A percentile compares a stretch with the other conserved stretches of the same genome.
phyloP scores from a whole-genome alignment of 2,113 vertebrate genomes.

The Halcyon malimbica region DNA sequence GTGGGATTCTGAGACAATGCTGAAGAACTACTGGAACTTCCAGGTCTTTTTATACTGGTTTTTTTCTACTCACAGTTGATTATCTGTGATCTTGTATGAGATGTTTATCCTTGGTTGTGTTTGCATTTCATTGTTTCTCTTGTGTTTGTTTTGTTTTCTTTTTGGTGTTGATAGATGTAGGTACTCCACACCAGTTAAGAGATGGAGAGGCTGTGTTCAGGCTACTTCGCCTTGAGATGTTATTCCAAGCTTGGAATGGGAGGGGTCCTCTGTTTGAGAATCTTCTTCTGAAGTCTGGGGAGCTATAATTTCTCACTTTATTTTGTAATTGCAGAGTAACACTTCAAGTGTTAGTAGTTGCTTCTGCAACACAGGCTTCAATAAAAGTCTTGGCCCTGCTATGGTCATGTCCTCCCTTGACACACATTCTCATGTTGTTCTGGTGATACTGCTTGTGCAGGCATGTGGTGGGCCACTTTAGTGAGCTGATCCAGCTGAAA shows the following conservation, averaged over 20 bases:
- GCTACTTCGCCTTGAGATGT: neutral
- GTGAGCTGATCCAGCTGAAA: neutral
- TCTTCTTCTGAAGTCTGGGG: neutral
- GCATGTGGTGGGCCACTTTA: neutral
- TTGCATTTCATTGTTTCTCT: conserved; percentile 35
- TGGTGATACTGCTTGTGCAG: neutral
- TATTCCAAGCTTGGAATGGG: neutral
- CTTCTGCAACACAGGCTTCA: neutral
- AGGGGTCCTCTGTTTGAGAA: neutral
- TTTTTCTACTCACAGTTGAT: conserved; percentile 11
- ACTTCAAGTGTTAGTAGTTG: neutral
- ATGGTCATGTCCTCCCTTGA: neutral
- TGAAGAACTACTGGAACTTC: neutral
- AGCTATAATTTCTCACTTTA: neutral
- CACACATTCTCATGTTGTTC: neutral
- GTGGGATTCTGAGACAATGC: neutral
- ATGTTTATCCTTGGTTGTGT: conserved; percentile 1
- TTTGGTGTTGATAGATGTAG: neutral
- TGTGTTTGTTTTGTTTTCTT: neutral
- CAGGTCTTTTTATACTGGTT: neutral
- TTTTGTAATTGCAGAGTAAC: neutral
- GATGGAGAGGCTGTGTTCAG: neutral
- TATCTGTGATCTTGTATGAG: conserved; percentile 26
- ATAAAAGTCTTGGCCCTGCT: neutral
- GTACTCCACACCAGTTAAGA: neutral